A percentile compares a stretch with the other conserved stretches of the same genome.
Evolutionary conservation across 2,888 invertebrate species (phyloP).

Genomic region (Polydrusus cervinus): DNA sequence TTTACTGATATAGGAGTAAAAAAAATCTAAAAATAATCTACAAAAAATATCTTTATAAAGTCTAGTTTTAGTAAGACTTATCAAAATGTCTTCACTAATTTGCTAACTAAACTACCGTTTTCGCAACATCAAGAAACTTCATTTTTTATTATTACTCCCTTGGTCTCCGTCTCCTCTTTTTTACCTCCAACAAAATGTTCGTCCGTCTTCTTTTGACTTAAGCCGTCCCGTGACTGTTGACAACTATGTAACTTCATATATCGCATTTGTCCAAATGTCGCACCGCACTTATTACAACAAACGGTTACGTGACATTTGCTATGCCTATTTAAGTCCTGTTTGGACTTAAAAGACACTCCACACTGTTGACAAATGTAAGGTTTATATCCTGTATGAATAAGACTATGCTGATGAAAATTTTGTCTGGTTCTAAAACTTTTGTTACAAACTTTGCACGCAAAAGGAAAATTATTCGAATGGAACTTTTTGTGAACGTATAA

Average conservation of each 20-base stretch:
- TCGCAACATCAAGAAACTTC: too few species aligned
- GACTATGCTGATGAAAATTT: slow-evolving; percentile 74
- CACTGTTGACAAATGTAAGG: slow-evolving; percentile 74
- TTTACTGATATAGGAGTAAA: too few species aligned
- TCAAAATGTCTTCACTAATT: too few species aligned
- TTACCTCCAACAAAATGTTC: not conserved
- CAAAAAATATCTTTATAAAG: too few species aligned
- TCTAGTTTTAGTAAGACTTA: too few species aligned
- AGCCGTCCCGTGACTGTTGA: not conserved
- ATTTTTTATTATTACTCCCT: slow-evolving; percentile 2
- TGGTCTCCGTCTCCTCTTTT: not conserved
- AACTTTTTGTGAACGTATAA: slow-evolving; percentile 61
- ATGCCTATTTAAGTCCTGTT: slow-evolving; percentile 70
- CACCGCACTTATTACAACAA: slow-evolving; percentile 69
- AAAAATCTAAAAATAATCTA: too few species aligned
- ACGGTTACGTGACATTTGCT: slow-evolving; percentile 69
- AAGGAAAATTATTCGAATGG: slow-evolving; percentile 63
- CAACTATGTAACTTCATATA: slow-evolving; percentile 67
- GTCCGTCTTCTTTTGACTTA: not conserved
- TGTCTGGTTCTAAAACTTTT: slow-evolving; percentile 74
- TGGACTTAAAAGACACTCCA: slow-evolving; percentile 72
- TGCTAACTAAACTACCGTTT: too few species aligned
- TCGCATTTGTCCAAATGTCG: slow-evolving; percentile 71
- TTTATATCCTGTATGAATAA: slow-evolving; percentile 75
- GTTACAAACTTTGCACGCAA: slow-evolving; percentile 73